Evolutionary conservation across 2,888 invertebrate genomes (phyloP).

Genomic region (Calameuta idolon): DNA sequence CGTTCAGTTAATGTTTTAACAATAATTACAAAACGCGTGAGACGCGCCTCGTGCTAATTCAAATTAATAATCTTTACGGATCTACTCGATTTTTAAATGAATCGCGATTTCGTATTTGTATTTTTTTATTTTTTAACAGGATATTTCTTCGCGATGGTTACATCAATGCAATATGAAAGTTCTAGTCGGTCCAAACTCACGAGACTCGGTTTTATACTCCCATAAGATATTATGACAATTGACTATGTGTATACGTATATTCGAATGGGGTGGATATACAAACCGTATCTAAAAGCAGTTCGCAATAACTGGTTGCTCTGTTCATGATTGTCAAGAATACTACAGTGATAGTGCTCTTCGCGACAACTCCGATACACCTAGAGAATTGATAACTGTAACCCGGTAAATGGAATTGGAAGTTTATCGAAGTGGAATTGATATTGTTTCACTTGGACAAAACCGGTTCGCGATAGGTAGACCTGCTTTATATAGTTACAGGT

Average conservation of each 20-base stretch:
- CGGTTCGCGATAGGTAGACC: neutral
- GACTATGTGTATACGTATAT: neutral
- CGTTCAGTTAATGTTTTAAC: neutral
- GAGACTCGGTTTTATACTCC: neutral
- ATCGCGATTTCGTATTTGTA: neutral
- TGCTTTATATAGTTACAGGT: neutral
- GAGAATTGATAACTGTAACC: constrained; percentile 6
- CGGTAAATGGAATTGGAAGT: constrained; percentile 11
- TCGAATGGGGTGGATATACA: neutral
- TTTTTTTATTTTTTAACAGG: neutral
- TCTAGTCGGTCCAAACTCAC: neutral
- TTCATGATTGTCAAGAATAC: neutral
- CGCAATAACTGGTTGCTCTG: neutral
- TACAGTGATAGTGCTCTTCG: neutral
- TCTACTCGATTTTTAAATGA: neutral
- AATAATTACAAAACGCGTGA: neutral
- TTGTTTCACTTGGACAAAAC: neutral
- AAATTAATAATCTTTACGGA: neutral
- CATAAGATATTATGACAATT: neutral
- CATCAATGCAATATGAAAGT: neutral
- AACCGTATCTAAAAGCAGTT: neutral
- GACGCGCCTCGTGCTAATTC: neutral
- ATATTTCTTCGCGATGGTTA: neutral
- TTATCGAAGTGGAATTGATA: constrained; percentile 6
- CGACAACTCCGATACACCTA: neutral